phyloP scores from a whole-genome alignment of 2,888 invertebrate species.

The Spilarctia lutea region DNA sequence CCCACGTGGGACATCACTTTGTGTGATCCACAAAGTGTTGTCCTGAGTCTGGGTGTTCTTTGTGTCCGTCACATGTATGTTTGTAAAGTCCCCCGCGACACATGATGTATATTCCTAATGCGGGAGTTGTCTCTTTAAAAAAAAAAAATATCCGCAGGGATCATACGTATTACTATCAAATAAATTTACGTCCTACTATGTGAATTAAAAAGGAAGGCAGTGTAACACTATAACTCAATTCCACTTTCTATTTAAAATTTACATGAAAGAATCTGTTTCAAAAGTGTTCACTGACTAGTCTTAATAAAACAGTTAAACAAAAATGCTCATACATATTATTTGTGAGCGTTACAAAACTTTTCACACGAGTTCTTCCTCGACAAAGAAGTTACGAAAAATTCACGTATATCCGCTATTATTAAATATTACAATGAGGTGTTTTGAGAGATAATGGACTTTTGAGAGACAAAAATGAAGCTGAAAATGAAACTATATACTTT shows the following conservation, averaged over 20 bases:
- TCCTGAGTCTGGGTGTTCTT: too few relatives aligned
- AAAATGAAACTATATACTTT: constrained; percentile 24
- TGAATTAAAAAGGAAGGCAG: background rate
- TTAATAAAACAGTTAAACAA: constrained; percentile 57
- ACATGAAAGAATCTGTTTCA: constrained; percentile 44
- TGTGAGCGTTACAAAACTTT: constrained; percentile 61
- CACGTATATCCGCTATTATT: constrained; percentile 78
- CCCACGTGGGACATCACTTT: too few relatives aligned
- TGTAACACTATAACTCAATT: constrained; percentile 6
- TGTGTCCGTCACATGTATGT: too few relatives aligned
- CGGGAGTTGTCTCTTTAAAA: too few relatives aligned
- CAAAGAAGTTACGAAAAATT: constrained; percentile 82
- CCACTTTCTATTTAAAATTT: constrained; percentile 42
- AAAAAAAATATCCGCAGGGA: too few relatives aligned
- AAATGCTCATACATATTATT: constrained; percentile 56
- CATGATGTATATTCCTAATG: too few relatives aligned
- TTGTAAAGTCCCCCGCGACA: too few relatives aligned
- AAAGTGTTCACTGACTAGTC: constrained; percentile 34
- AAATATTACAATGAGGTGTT: constrained; percentile 72
- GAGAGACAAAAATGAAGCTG: constrained; percentile 53
- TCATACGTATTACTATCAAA: background rate
- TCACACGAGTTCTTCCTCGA: constrained; percentile 83
- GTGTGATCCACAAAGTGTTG: too few relatives aligned
- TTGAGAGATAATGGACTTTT: constrained; percentile 71
- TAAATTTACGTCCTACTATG: background rate